phyloP scores from a whole-genome alignment of 2,888 invertebrate genomes.

The Meganola albula region DNA sequence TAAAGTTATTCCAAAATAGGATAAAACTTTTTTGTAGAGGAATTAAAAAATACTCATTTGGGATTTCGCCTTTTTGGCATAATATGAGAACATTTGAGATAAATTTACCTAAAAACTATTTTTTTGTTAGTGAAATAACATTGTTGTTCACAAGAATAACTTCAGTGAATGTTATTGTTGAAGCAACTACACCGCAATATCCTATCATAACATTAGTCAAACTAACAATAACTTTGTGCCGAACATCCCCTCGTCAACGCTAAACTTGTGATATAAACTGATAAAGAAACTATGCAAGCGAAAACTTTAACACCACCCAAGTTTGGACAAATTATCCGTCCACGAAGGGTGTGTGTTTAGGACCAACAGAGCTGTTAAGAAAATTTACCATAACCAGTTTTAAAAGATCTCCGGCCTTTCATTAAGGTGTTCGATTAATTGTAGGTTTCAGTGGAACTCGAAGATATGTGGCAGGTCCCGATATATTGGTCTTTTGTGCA shows the following conservation, averaged over 20 bases:
- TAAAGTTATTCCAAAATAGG: constrained; percentile 7
- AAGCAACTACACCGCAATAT: too few species aligned
- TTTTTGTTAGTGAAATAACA: too few species aligned
- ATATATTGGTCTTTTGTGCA: constrained; percentile 34
- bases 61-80: constrained; percentile 2
- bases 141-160: too few species aligned
- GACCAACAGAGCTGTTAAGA: constrained; percentile 44
- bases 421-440: constrained; percentile 21
- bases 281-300: constrained; percentile 45
- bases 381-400: constrained; percentile 35
- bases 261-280: constrained; percentile 36
- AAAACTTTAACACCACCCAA: constrained; percentile 38
- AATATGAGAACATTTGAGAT: background rate
- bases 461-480: constrained; percentile 26
- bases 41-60: constrained; percentile 3
- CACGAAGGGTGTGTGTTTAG: constrained; percentile 50
- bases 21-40: constrained; percentile 3
- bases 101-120: too few species aligned
- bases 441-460: constrained; percentile 5
- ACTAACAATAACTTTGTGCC: constrained; percentile 22
- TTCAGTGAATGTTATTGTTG: too few species aligned
- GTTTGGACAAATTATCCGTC: constrained; percentile 50
- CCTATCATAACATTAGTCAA: too few species aligned
- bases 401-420: constrained; percentile 30
- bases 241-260: constrained; percentile 26